Evolutionary conservation across 2,888 invertebrate species (phyloP).

Genomic region (Polyommatus icarus): DNA sequence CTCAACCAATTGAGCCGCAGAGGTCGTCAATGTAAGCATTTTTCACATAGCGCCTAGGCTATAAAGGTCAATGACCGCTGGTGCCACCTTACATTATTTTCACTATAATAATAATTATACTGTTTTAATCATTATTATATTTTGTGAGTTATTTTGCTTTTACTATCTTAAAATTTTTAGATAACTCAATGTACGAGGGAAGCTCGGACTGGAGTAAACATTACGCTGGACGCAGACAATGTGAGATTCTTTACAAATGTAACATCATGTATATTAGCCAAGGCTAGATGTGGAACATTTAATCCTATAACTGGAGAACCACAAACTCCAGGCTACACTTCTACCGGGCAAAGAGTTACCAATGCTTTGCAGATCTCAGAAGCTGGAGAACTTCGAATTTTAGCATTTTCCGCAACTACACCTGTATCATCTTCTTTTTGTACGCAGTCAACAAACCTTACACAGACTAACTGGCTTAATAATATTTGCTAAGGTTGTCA

Average conservation of each 20-base stretch:
- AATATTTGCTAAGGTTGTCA: slow-evolving; percentile 49
- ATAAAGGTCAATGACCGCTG: no score
- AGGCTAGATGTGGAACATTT: slow-evolving; percentile 80
- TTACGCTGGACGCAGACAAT: slow-evolving; percentile 73
- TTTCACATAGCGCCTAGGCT: no score
- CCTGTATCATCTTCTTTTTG: slow-evolving; percentile 78
- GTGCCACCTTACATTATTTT: no score
- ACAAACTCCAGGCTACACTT: slow-evolving; percentile 75
- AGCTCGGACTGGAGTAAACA: slow-evolving; percentile 73
- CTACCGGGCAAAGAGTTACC: slow-evolving; percentile 62
- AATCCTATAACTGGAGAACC: slow-evolving; percentile 84
- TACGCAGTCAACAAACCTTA: slow-evolving; percentile 70
- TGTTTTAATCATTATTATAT: not conserved
- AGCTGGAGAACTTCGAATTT: slow-evolving; percentile 76
- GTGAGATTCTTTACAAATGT: slow-evolving; percentile 82
- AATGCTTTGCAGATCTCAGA: slow-evolving; percentile 80
- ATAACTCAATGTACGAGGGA: slow-evolving; percentile 77
- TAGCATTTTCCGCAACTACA: slow-evolving; percentile 76
- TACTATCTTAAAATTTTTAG: slow-evolving; percentile 48
- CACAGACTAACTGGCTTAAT: slow-evolving; percentile 75
- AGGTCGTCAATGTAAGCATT: no score
- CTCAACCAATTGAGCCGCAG: no score
- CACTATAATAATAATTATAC: no score
- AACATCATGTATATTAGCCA: slow-evolving; percentile 83
- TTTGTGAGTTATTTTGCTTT: not conserved